These are phyloP conservation scores for Drosophila putrida DNA, from an alignment of 2,888 invertebrate species.

Conservation along the genomic window DNA sequence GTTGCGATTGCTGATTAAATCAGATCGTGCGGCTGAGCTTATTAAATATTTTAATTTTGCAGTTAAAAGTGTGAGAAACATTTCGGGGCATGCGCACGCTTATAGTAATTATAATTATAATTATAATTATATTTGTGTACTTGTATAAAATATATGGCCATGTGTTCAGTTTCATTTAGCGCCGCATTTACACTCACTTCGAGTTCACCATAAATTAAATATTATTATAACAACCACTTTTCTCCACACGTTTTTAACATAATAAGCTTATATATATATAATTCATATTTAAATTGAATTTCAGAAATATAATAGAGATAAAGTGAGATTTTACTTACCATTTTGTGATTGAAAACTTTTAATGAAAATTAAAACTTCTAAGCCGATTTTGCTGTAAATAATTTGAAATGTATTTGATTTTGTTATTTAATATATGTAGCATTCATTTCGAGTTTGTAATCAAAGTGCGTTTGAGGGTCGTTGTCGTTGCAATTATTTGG, in stretches of 20 bases:
- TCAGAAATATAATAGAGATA: not conserved
- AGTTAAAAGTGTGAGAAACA: conserved; percentile 48
- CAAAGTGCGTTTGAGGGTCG: conserved; percentile 51
- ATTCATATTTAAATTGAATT: not conserved
- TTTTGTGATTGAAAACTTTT: conserved; percentile 52
- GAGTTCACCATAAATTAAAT: conserved; percentile 16
- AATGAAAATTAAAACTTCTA: conserved; percentile 50
- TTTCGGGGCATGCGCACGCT: conserved; percentile 14
- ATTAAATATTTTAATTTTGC: conserved; percentile 50
- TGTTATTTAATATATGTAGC: conserved; percentile 43
- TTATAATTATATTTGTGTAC: not conserved
- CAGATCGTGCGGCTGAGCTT: conserved; percentile 56
- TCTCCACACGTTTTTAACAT: not conserved
- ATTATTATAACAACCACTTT: conserved; percentile 7
- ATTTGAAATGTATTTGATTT: conserved; percentile 35
- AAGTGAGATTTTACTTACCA: conserved; percentile 43
- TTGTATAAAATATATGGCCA: not conserved
- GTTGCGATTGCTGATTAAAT: conserved; percentile 55
- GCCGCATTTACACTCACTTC: conserved; percentile 8
- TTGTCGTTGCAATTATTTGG: conserved; percentile 47
- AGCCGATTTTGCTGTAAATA: conserved; percentile 55
- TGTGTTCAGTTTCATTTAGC: not conserved
- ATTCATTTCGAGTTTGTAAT: conserved; percentile 28
- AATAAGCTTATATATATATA: not conserved
- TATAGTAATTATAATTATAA: conserved; percentile 17